These are phyloP conservation scores for Sarcoramphus papa DNA, from an alignment of 2,797 vertebrate genomes.

Conservation along the genomic window DNA sequence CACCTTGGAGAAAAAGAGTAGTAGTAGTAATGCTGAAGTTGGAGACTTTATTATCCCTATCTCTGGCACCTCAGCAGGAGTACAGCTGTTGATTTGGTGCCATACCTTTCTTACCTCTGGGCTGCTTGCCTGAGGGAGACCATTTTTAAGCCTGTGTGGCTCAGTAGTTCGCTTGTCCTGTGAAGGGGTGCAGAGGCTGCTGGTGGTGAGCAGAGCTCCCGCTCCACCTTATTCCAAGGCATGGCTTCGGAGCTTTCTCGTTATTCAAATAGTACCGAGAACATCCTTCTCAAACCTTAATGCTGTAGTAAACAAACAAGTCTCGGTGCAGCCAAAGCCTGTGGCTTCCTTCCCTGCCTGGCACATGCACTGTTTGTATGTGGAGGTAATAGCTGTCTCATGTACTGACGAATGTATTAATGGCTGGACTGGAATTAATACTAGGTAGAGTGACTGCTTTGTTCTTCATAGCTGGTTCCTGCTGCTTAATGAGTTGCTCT, in stretches of 20 bases:
- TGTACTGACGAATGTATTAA: constrained; percentile 47
- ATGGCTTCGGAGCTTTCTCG: neutral
- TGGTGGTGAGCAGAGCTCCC: neutral
- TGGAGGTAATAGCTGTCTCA: constrained; percentile 45
- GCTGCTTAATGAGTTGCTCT: constrained; percentile 57
- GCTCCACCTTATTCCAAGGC: neutral
- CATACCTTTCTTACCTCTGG: neutral
- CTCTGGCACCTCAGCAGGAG: neutral
- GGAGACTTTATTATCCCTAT: neutral
- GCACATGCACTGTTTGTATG: constrained; percentile 35
- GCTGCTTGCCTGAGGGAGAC: neutral
- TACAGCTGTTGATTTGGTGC: neutral
- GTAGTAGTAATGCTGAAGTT: neutral
- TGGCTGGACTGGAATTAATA: constrained; percentile 49
- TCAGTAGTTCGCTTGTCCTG: neutral
- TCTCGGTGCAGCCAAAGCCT: constrained; percentile 6
- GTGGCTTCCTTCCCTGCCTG: constrained; percentile 51
- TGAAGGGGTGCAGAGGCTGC: neutral
- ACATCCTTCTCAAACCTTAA: constrained; percentile 33
- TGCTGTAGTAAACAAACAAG: constrained; percentile 31
- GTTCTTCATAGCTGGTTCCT: constrained; percentile 40
- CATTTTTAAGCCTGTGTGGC: rapidly evolving
- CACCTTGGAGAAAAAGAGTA: neutral
- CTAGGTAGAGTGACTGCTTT: constrained; percentile 39
- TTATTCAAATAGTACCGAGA: neutral